Evolutionary conservation across 2,113 vertebrate species (phyloP).

Genomic region (Aegypius monachus): DNA sequence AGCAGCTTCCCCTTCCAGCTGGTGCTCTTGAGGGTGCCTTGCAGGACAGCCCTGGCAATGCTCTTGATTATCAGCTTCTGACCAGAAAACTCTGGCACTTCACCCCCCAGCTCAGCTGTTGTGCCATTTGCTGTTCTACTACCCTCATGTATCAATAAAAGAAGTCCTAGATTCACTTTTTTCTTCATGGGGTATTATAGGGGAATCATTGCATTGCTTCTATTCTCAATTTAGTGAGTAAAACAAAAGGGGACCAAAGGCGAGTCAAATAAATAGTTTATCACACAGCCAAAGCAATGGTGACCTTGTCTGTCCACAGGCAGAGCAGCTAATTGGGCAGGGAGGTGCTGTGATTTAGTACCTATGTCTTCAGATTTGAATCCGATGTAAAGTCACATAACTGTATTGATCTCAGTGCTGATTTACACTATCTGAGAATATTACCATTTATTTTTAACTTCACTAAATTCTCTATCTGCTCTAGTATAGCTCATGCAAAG

Average conservation of each 20-base stretch:
- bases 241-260: background rate
- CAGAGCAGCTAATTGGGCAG: background rate
- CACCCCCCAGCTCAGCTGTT: background rate
- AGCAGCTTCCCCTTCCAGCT: background rate
- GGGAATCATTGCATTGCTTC: background rate
- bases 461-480: background rate
- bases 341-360: background rate
- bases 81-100: background rate
- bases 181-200: background rate
- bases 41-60: background rate
- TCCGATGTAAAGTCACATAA: background rate
- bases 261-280: background rate
- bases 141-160: background rate
- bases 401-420: background rate
- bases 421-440: constrained; percentile 9
- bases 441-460: constrained; percentile 20
- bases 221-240: background rate
- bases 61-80: background rate
- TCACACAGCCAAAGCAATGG: background rate
- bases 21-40: background rate
- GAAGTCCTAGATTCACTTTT: background rate
- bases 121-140: background rate
- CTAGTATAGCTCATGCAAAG: constrained; percentile 6
- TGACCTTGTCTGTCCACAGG: background rate
- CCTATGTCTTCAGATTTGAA: background rate